Evolutionary conservation across 2,797 vertebrate species (phyloP).

Genomic region (Kryptolebias ocellatus): DNA sequence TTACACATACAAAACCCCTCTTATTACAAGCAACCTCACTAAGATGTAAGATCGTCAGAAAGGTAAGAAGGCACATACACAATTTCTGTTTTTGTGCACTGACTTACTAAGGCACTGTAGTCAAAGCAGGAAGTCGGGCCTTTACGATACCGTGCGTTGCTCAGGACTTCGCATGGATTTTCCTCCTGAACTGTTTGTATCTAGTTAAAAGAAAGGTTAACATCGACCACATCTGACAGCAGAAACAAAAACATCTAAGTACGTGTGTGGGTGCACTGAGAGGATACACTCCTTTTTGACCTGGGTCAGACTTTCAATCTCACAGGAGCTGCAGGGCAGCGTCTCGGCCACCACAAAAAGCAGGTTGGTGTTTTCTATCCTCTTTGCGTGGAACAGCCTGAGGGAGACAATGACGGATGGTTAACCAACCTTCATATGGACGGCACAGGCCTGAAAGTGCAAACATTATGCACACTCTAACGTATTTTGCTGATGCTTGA

Average conservation of each 20-base stretch:
- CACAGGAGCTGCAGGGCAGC: constrained; percentile 95
- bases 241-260: neutral
- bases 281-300: constrained; percentile 97
- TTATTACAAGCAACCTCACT: too few relatives aligned
- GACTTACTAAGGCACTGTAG: constrained; percentile 91
- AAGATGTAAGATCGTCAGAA: too few relatives aligned
- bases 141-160: constrained; percentile 93
- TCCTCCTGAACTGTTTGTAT: constrained; percentile 85
- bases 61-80: too few relatives aligned
- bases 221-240: constrained; percentile 1
- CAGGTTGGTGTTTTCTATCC: constrained; percentile 93
- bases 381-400: constrained; percentile 94
- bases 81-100: neutral
- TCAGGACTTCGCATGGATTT: constrained; percentile 91
- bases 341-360: constrained; percentile 98
- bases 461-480: neutral
- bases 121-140: constrained; percentile 97
- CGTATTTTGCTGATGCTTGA: constrained; percentile 34
- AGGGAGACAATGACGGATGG: constrained; percentile 35
- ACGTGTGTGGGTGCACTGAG: constrained; percentile 13
- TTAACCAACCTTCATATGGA: constrained; percentile 2
- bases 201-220: constrained; percentile 46
- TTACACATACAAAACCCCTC: neutral
- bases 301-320: constrained; percentile 91
- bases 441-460: neutral